Percentiles rank a stretch among this genome's conserved stretches.
Evolutionary conservation across 2,888 invertebrate species (phyloP).

Genomic region (Drosophila demipolita): DNA sequence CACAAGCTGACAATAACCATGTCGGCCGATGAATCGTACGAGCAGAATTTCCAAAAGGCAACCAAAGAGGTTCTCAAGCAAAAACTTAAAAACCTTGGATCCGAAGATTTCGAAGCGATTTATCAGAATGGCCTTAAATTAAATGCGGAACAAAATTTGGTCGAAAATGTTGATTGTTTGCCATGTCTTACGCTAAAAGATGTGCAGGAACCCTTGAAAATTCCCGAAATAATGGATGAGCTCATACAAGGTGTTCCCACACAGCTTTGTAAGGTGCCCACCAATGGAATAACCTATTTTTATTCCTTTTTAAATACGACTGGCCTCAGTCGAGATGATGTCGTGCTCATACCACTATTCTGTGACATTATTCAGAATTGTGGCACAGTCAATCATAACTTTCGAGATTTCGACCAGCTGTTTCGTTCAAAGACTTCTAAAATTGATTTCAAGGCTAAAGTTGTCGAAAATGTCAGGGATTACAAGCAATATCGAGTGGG

Average conservation of each 20-base stretch:
- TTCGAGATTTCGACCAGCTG: slow-evolving; percentile 92
- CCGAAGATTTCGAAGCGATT: slow-evolving; percentile 87
- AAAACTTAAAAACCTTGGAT: slow-evolving; percentile 87
- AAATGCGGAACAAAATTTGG: slow-evolving; percentile 89
- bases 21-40: slow-evolving; percentile 92
- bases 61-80: slow-evolving; percentile 89
- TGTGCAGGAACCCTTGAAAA: slow-evolving; percentile 88
- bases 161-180: slow-evolving; percentile 90
- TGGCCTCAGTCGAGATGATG: slow-evolving; percentile 88
- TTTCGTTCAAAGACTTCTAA: slow-evolving; percentile 91
- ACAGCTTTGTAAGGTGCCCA: slow-evolving; percentile 92
- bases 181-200: slow-evolving; percentile 93
- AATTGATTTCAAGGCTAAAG: slow-evolving; percentile 88
- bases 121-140: slow-evolving; percentile 90
- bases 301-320: slow-evolving; percentile 91
- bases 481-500: slow-evolving; percentile 90
- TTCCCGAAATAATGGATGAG: slow-evolving; percentile 65
- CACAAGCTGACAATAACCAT: slow-evolving; percentile 93
- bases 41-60: slow-evolving; percentile 87
- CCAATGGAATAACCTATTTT: slow-evolving; percentile 95
- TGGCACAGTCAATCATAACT: slow-evolving; percentile 92
- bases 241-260: slow-evolving; percentile 87
- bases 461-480: slow-evolving; percentile 90
- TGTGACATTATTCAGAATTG: slow-evolving; percentile 92
- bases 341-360: slow-evolving; percentile 92